Evolutionary conservation across 2,113 vertebrate genomes (phyloP), one percentile per base, ranked within the genome.

Genomic region (Tympanuchus pallidicinctus): DNA sequence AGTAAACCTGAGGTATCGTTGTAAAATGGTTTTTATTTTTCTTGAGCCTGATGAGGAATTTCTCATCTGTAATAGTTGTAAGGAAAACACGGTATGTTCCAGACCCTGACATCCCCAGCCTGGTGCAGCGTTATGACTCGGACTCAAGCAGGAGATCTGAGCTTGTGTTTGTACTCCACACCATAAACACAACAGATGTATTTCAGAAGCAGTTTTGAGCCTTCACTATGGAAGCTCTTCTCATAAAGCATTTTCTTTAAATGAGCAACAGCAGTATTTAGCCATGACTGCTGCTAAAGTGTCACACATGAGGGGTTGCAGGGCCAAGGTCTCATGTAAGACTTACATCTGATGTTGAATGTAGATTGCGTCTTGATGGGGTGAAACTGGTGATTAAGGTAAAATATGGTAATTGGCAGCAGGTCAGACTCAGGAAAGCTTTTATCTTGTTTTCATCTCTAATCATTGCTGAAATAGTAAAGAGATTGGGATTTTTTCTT

Each of bases 261-360:
- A n/a, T 6, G 8, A 78, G 36, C 28, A 20, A 52, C 52, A 84
- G 16, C 7, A 32, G 2, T 61, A 34, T 24, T 69, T 34, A 25
- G 28, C 38, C 19, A 4, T 38, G 10, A 10, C 11, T n/a, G 20
- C 91, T 66, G 22, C 34, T 69, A 32, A 17, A 60, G 30, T 11
- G 50, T 54, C 6, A 10, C 14, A 15, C 0, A 0, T 1, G 2
- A 70, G 32, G 42, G 28, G 14, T 22, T 0, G 0, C 2, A 11
- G 20, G 65, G 20, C 20, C 0, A 1, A 85, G 22, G n/a, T 50
- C n/a, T 80, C 11, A 0, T 1, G 0, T 9, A 48, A 79, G 17
- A 43, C 3, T 14, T 19, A 28, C 14, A 0, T 5, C 36, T 70
- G 27, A 89, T 72, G 72, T 6, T 64, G 13, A 52, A 20, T 22